Base-by-base conservation (phyloP, 2,797 vertebrate genomes). In the Sebastolobus alascanus region DNA sequence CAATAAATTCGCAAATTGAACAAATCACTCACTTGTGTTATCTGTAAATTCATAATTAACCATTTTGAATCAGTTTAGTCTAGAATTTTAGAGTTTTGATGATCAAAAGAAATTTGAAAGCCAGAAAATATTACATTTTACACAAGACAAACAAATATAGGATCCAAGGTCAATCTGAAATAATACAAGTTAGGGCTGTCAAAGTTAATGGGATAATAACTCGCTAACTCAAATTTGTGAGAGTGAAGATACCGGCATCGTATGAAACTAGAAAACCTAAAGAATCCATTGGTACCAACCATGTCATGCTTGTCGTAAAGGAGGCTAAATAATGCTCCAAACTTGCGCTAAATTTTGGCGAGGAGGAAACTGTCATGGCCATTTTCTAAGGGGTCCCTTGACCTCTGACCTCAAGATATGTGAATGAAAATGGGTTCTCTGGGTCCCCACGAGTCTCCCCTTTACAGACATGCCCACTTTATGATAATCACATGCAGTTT, bases 321-420 rank as follows among this genome's bases (percentile, higher is more conserved):
- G 43, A 18, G 7, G 43, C 1, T 46, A 46, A 46, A 46, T 46
- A 46, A 46, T 16, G 3, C 7, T 46, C 16, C 43, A 8, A 1
- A 46, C 3, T 46, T 46, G 8, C 16, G 7, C 43, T 0, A 18
- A 0, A 46, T 46, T 20, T 46, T 46, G 43, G 16, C 7, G 0
- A 0, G 43, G 43, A 46, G 16, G 16, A 46, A 46, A 46, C 43
- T 46, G 43, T 0, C 16, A 46, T 18, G 7, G 16, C 0, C 43
- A 18, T 46, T 46, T 46, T 20, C 0, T 18, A 46, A 46, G 16
- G 43, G 0, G 43, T 46, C 3, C 43, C 0, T 46, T 46, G 3
- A 46, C 16, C 16, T 46, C 43, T 46, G 43, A 46, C 43, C 43
- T 46, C 1, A 18, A 46, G 43, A 46, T 18, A 0, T 46, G 16